Evolutionary conservation across 2,888 invertebrate species (phyloP), one percentile per base, ranked within the genome.

Genomic region (Hermaeophaga mercurialis): DNA sequence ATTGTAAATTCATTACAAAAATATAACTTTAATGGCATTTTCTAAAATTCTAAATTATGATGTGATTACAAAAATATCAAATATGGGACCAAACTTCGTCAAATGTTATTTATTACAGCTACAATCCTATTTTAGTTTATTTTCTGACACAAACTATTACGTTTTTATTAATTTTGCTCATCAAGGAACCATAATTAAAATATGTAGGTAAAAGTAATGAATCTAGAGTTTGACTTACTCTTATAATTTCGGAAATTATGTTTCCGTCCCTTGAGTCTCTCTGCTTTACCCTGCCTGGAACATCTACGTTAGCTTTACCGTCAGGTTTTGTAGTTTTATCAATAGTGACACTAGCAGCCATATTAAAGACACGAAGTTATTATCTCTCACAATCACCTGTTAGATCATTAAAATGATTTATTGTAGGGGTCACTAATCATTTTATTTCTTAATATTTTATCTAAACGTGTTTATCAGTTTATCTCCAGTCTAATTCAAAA

Each of bases 171-270:
- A n/a, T n/a, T n/a, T n/a, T n/a, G n/a, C n/a, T n/a, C n/a, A n/a
- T n/a, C n/a, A n/a, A n/a, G n/a, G n/a, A n/a, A n/a, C n/a, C n/a
- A n/a, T n/a, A n/a, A n/a, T n/a, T n/a, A n/a, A n/a, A n/a, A n/a
- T n/a, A n/a, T n/a, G n/a, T n/a, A n/a, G n/a, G n/a, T n/a, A n/a
- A n/a, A n/a, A n/a, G n/a, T n/a, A n/a, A n/a, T n/a, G n/a, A n/a
- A n/a, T n/a, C n/a, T n/a, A n/a, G n/a, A n/a, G n/a, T n/a, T n/a
- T 22, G 3, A 44, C 46, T 49, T 54, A 61, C 61, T 50, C 46
- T 56, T 6, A 58, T 24, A 15, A 58, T 50, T 36, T 56, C 50
- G 6, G 58, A 56, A 22, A 61, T 9, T 7, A 56, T 36, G 41
- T 61, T 61, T 38, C 61, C 58, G 39, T 61, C 58, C 11, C 12